Base-by-base conservation (phyloP, 2,113 vertebrate genomes). In the Theristicus caerulescens region DNA sequence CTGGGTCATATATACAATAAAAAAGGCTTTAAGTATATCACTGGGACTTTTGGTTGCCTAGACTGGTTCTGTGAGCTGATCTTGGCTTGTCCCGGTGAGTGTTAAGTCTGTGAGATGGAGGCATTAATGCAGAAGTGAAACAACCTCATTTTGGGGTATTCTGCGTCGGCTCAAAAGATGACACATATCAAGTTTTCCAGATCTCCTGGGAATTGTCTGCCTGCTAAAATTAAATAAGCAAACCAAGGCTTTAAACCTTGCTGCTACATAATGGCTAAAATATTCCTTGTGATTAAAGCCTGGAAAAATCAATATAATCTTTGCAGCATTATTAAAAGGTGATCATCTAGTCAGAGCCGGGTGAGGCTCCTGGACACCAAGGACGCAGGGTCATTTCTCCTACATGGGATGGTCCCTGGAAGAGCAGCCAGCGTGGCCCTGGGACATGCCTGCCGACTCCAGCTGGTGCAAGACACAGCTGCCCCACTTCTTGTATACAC, bases 201-300 rank as follows among this genome's bases (percentile, higher is more conserved):
- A 82, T 65, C 94, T 88, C 24, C 74, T 66, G 93, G 93, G 91
- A 83, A 90, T 82, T 90, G 71, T 77, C 79, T 92, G 86, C 58
- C 93, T 88, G 58, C 58, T 90, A 40, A 86, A 88, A 92, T 80
- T 26, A 57, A 95, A 70, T 38, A 83, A 90, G 47, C 49, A 67
- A 77, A 78, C 31, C 11, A 9, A 59, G 79, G 19, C 46, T 92
- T 72, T 59, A 69, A 67, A 69, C 46, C 57, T 25, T 34, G n/a
- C 55, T 77, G 71, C 71, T 88, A 6, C 54, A 58, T 26, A 57
- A 80, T 46, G 49, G n/a, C 24, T 54, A 46, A 86, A 88, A 88
- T 65, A 73, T 89, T 92, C 62, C 31, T 4, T 70, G 40, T 54
- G 58, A 86, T 51, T 66, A 54, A 84, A 66, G 59, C 34, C 54